These are phyloP conservation scores for Cosmopolites sordidus DNA, from an alignment of 2,888 invertebrate species.

Conservation along the genomic window DNA sequence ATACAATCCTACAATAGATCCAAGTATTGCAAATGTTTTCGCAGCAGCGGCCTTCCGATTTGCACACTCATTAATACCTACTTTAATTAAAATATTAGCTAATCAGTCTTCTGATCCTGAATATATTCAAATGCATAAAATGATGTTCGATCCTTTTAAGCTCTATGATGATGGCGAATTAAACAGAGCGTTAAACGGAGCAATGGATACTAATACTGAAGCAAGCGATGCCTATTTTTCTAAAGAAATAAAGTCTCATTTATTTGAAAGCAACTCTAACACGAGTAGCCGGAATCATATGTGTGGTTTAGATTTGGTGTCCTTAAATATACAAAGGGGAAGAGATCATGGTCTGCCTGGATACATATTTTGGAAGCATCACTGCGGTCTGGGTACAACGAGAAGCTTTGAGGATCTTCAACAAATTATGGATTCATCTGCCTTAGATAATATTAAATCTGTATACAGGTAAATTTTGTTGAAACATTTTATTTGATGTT, in stretches of 20 bases:
- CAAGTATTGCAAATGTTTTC: constrained; percentile 79
- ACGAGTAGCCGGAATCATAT: constrained; percentile 40
- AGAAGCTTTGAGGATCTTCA: constrained; percentile 60
- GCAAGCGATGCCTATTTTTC: constrained; percentile 60
- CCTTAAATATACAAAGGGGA: constrained; percentile 84
- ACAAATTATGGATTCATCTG: constrained; percentile 60
- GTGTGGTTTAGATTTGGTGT: constrained; percentile 79
- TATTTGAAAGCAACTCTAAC: constrained; percentile 56
- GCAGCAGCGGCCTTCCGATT: constrained; percentile 83
- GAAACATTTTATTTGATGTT: background rate
- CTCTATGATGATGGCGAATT: constrained; percentile 61
- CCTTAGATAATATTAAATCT: constrained; percentile 57
- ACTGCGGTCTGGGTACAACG: constrained; percentile 65
- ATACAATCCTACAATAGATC: constrained; percentile 66
- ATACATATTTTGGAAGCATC: constrained; percentile 71
- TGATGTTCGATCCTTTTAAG: constrained; percentile 76
- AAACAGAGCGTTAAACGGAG: constrained; percentile 61
- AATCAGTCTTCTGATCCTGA: constrained; percentile 52
- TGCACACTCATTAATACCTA: constrained; percentile 80
- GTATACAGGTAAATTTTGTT: constrained; percentile 57
- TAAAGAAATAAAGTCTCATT: constrained; percentile 61
- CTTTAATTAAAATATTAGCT: constrained; percentile 63
- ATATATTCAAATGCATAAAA: constrained; percentile 69
- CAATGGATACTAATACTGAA: constrained; percentile 62
- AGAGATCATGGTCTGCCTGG: constrained; percentile 82